A percentile compares a stretch with the other conserved stretches of the same genome.
These are phyloP conservation scores for Drosophila seguyi DNA, from an alignment of 1,140 invertebrate species.

Conservation along the genomic window DNA sequence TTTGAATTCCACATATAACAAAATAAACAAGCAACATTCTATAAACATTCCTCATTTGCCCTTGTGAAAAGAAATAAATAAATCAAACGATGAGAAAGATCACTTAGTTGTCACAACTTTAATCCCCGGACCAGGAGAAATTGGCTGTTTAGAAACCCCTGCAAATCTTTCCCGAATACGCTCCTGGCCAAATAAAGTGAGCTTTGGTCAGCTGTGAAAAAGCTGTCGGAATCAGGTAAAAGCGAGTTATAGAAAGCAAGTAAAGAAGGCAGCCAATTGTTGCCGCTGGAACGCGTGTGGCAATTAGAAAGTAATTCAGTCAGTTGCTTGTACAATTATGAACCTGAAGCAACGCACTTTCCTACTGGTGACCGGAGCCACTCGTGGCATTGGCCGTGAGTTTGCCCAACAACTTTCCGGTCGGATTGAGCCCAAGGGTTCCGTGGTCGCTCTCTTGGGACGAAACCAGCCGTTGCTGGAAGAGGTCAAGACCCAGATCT, in stretches of 20 bases:
- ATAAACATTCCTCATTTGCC: background rate
- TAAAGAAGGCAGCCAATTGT: slow-evolving; percentile 31
- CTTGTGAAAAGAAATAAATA: background rate
- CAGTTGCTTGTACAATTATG: slow-evolving; percentile 29
- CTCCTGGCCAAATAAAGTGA: slow-evolving; percentile 7
- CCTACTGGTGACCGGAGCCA: slow-evolving; percentile 93
- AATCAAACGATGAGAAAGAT: background rate
- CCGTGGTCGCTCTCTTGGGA: slow-evolving; percentile 91
- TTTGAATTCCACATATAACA: background rate
- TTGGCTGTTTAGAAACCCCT: background rate
- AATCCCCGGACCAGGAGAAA: too few species aligned
- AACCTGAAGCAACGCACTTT: slow-evolving; percentile 85
- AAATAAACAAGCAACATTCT: background rate
- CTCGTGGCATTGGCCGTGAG: slow-evolving; percentile 93
- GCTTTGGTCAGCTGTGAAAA: slow-evolving; percentile 45
- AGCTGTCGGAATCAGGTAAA: slow-evolving; percentile 33
- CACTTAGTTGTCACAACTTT: background rate
- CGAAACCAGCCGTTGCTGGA: slow-evolving; percentile 89
- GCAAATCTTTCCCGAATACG: background rate
- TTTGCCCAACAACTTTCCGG: slow-evolving; percentile 90
- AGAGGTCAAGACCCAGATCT: slow-evolving; percentile 87
- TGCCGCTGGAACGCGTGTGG: slow-evolving; percentile 6
- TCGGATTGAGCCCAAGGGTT: slow-evolving; percentile 87
- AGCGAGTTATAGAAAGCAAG: slow-evolving; percentile 8
- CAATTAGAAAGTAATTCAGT: slow-evolving; percentile 32